Conservation (phyloP, 2,113 vertebrate genomes). For the Progne subis region DNA sequence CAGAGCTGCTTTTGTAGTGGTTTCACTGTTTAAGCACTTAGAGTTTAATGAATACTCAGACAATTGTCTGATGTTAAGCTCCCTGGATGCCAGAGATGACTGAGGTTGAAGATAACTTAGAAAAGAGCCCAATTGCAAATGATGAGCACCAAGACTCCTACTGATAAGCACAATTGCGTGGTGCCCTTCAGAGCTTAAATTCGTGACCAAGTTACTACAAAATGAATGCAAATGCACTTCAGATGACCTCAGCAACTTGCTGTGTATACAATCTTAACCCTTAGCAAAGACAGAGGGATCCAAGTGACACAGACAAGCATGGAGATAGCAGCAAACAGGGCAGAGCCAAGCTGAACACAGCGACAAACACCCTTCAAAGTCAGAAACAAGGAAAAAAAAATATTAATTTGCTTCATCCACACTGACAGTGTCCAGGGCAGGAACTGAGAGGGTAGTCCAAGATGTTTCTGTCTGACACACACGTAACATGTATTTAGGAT, state of each 20-base stretch:
- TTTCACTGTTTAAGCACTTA: slow-evolving; percentile 7
- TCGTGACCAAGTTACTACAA: not conserved
- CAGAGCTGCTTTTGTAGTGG: not conserved
- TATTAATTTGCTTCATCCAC: not conserved
- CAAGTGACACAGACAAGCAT: not conserved
- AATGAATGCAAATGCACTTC: not conserved
- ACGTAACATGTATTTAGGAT: not conserved
- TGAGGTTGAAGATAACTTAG: not conserved
- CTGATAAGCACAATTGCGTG: not conserved
- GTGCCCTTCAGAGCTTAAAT: slow-evolving; percentile 15
- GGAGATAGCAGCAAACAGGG: not conserved
- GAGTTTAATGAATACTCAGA: not conserved
- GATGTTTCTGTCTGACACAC: not conserved
- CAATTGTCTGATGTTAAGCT: not conserved
- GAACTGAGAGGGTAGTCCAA: not conserved
- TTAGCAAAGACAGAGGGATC: not conserved
- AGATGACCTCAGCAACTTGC: not conserved
- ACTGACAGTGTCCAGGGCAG: not conserved
- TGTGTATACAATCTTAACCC: not conserved
- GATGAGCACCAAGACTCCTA: not conserved
- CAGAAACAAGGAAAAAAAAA: not conserved
- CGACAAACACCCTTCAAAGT: not conserved
- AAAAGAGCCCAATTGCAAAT: not conserved
- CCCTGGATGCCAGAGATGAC: not conserved
- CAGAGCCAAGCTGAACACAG: not conserved